phyloP scores from a whole-genome alignment of 2,113 vertebrate genomes.

The Eulacestoma nigropectus region DNA sequence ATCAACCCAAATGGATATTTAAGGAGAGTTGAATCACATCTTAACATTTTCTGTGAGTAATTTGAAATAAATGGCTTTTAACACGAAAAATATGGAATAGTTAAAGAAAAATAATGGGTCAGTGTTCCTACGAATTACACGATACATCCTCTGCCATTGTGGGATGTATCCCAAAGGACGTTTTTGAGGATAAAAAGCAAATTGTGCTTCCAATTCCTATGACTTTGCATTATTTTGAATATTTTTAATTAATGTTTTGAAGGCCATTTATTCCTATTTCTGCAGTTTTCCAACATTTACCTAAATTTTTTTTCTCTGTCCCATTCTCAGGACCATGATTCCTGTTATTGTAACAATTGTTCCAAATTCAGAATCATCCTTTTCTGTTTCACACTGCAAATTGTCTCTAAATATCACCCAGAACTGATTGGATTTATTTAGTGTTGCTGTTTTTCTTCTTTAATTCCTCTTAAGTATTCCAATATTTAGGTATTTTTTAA shows the following conservation, averaged over 20 bases:
- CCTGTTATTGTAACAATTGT: background rate
- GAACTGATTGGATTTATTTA: background rate
- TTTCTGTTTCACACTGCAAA: background rate
- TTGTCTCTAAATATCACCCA: background rate
- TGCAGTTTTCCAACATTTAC: background rate
- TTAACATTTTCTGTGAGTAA: background rate
- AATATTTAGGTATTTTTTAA: background rate
- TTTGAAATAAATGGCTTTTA: background rate
- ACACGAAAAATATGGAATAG: background rate
- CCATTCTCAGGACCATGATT: background rate
- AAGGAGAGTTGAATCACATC: background rate
- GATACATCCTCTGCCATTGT: background rate
- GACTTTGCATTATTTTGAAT: background rate
- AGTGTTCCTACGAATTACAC: background rate
- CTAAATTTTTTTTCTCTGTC: background rate
- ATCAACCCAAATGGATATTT: background rate
- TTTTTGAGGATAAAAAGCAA: background rate
- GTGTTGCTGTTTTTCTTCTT: background rate
- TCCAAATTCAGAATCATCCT: background rate
- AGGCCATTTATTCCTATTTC: background rate
- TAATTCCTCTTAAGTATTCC: background rate
- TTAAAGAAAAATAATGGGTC: background rate
- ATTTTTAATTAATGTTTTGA: background rate
- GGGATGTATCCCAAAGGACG: background rate
- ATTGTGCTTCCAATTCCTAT: background rate